Evolutionary conservation across 2,888 invertebrate species (phyloP).

Genomic region (Drosophila paramelanica): DNA sequence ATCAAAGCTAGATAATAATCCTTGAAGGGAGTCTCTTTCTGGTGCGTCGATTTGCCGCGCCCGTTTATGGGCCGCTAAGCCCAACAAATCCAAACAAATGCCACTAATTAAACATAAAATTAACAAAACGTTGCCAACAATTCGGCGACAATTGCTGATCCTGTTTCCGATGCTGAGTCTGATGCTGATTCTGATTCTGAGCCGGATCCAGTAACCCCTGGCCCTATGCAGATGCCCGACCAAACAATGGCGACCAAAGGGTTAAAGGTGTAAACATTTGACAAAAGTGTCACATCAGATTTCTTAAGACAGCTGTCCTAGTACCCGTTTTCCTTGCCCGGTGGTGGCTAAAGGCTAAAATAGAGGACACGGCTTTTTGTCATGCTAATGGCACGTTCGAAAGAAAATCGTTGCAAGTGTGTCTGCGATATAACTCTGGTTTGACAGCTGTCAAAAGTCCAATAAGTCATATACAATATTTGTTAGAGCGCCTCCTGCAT

Average conservation of each 20-base stretch:
- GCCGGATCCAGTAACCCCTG: conserved; percentile 35
- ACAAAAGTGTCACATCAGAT: conserved; percentile 78
- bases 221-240: conserved; percentile 45
- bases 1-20: neutral
- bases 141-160: conserved; percentile 48
- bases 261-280: conserved; percentile 82
- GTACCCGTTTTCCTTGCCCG: conserved; percentile 7
- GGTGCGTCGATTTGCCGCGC: too few species aligned
- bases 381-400: conserved; percentile 45
- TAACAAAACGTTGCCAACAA: conserved; percentile 60
- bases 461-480: conserved; percentile 76
- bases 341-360: conserved; percentile 31
- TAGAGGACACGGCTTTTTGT: conserved; percentile 37
- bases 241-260: conserved; percentile 63
- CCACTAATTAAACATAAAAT: conserved; percentile 71
- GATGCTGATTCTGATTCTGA: neutral
- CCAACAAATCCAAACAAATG: conserved; percentile 67
- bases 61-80: conserved; percentile 19
- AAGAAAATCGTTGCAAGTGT: conserved; percentile 50
- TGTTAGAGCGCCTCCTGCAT: conserved; percentile 45
- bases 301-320: conserved; percentile 59
- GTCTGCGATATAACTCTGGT: conserved; percentile 47
- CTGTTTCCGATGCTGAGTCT: conserved; percentile 2
- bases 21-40: neutral
- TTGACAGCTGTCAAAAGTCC: conserved; percentile 82